Conservation (phyloP, 2,888 invertebrate species). For the Seira ritae region DNA sequence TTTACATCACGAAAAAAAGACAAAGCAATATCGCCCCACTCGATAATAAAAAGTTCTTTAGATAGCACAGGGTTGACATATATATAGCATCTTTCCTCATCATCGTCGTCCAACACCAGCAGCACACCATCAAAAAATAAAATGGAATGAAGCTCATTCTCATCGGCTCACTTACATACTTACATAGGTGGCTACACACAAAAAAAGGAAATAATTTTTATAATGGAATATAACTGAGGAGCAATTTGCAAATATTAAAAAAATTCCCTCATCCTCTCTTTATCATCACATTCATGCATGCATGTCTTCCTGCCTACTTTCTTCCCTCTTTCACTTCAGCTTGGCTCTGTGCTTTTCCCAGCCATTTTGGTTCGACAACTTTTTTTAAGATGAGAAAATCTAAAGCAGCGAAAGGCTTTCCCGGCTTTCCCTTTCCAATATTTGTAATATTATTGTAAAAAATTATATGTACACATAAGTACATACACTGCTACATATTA, state of each 20-base stretch:
- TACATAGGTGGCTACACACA: slow-evolving; percentile 19
- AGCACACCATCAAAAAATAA: not conserved
- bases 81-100: slow-evolving; percentile 8
- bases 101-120: not conserved
- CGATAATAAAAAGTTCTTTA: not conserved
- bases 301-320: slow-evolving; percentile 17
- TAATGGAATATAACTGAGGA: slow-evolving; percentile 71
- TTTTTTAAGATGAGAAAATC: slow-evolving; percentile 36
- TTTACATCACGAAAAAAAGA: slow-evolving; percentile 17
- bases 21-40: not conserved
- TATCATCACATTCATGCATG: slow-evolving; percentile 42
- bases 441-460: slow-evolving; percentile 48
- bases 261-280: slow-evolving; percentile 64
- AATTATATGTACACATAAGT: slow-evolving; percentile 5
- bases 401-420: slow-evolving; percentile 30
- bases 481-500: not conserved
- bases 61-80: slow-evolving; percentile 15
- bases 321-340: slow-evolving; percentile 6
- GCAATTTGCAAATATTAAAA: slow-evolving; percentile 74
- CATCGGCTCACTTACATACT: not conserved
- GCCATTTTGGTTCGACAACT: slow-evolving; percentile 57
- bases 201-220: slow-evolving; percentile 70
- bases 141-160: not conserved
- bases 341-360: not conserved
- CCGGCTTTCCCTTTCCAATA: slow-evolving; percentile 37